A percentile compares a stretch with the other conserved stretches of the same genome.
phyloP scores from a whole-genome alignment of 2,113 vertebrate species.

The Hipposideros armiger region DNA sequence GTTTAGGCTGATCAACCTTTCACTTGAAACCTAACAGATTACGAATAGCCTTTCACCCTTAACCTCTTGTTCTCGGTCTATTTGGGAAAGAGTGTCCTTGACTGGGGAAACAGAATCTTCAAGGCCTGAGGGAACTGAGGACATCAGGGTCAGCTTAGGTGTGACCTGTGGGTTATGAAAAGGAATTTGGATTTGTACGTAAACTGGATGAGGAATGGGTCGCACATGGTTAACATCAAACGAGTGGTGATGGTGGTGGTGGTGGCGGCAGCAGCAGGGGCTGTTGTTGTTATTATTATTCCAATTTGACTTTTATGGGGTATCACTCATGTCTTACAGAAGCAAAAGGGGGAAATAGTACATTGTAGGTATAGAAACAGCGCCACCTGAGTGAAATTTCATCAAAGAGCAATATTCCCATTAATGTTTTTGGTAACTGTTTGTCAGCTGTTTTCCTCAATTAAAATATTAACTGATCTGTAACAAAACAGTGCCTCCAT shows the following conservation, averaged over 20 bases:
- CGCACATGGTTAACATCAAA: neutral
- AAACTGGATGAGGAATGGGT: neutral
- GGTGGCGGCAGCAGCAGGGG: too few relatives aligned
- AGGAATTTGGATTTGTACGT: neutral
- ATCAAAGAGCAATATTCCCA: neutral
- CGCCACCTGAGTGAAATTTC: neutral
- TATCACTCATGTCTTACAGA: neutral
- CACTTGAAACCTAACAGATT: neutral
- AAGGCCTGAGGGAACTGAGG: neutral
- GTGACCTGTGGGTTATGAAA: neutral
- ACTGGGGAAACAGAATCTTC: neutral
- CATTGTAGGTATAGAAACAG: neutral
- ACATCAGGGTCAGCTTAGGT: neutral
- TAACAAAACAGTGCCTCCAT: conserved; percentile 47
- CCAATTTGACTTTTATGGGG: neutral
- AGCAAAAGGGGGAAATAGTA: neutral
- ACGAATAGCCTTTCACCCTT: neutral
- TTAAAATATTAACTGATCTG: conserved; percentile 49
- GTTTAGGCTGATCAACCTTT: neutral
- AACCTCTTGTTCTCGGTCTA: neutral
- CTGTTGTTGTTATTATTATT: neutral
- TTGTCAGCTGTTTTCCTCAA: conserved; percentile 71
- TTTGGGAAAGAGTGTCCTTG: neutral
- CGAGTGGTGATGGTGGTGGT: too few relatives aligned
- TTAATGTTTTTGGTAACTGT: conserved; percentile 62